Evolutionary conservation across 2,797 vertebrate genomes (phyloP), one percentile per base, ranked within the genome.

Genomic region (Smutsia gigantea): DNA sequence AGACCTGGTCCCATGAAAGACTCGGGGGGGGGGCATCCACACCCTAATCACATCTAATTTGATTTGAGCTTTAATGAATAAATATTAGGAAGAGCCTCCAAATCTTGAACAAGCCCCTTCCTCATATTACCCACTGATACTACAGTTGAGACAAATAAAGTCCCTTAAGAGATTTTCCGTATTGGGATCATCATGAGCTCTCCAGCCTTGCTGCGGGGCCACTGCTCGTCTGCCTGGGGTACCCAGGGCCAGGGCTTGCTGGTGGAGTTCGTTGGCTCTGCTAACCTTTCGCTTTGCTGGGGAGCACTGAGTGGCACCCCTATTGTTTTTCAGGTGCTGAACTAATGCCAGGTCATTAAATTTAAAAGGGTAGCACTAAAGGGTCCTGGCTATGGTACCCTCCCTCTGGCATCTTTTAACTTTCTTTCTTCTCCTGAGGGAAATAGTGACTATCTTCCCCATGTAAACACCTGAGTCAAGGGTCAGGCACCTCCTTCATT

Each of bases 21-120:
- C 29, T 78, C 51, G 34, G 0, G 5, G 49, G 0, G 5, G 49
- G 4, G 39, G 9, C 9, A 63, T 5, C 55, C 6, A 25, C 15
- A 37, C 9, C 25, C 66, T 79, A 23, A 31, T 61, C 53, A 8
- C 53, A 49, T 31, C 7, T 42, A 83, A 69, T 21, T 11, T 27
- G 21, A 15, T 57, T 74, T 82, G 42, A 68, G 21, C 29, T 81
- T 49, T 34, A 31, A 0, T 57, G 27, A 63, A 34, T 31, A 71
- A 88, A 18, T 27, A 37, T 63, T 57, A 53, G n/a, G 21, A 77
- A n/a, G 39, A 27, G 21, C 7, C 34, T 34, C 23, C 46, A 59
- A 66, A n/a, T 63, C 63, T 46, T 69, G 31, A 68, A 34, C 18
- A n/a, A 90, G 13, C 27, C 29, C 9, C 27, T 77, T 89, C 37